Evolutionary conservation across 2,888 invertebrate genomes (phyloP), one percentile per base, ranked within the genome.

Genomic region (Xestia rhomboidea): DNA sequence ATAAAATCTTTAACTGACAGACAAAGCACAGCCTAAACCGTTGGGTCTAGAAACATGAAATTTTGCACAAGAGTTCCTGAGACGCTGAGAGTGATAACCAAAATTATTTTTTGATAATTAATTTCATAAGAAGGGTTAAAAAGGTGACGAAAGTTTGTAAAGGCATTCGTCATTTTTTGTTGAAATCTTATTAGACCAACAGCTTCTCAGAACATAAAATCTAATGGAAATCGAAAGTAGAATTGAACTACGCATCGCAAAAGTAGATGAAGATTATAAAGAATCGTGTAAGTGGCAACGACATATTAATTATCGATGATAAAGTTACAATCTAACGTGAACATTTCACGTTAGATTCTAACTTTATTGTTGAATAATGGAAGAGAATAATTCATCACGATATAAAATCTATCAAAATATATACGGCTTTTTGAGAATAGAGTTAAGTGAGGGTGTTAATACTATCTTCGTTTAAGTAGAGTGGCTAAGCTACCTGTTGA

Each of bases 391-490:
- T 62, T 69, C 41, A 73, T 74, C 81, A 80, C 30, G 34, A 74
- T 80, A 51, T 76, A n/a, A 69, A 73, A 54, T 60, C 0, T 38
- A 38, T 24, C n/a, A 41, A 69, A 44, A 77, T 63, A 38, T 54
- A 51, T 63, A 62, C 24, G 18, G 10, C 8, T 62, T 69, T 27
- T 49, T 67, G 68, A 49, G 27, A 51, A 57, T 27, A 7, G 13
- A 10, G 30, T 60, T 63, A 70, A 70, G 67, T 34, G 30, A 76
- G 21, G 60, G 64, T 81, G 44, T 70, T 54, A 62, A 67, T 76
- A 54, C 54, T 70, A 82, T 82, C 82, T 69, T 4, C 30, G 13
- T 62, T 80, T 64, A 73, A 71, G 51, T 64, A 73, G 62, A 83
- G 63, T 38, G 73, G 44, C 27, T 69, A 49, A 66, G 34, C 38